Evolutionary conservation across 1,140 invertebrate genomes (phyloP).

Genomic region (Platorchestia sp.): DNA sequence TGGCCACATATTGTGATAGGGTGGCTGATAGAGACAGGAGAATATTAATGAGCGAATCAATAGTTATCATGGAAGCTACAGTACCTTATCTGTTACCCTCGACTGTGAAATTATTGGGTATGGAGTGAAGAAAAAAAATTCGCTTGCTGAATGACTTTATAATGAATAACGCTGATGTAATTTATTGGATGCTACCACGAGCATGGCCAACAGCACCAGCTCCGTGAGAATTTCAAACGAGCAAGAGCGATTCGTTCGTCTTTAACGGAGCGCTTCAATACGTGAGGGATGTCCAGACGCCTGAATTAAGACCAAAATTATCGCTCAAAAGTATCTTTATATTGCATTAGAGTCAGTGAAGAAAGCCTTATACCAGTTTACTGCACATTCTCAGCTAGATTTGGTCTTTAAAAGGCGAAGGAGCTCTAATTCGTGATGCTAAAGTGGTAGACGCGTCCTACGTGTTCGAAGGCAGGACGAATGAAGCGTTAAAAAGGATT

Average conservation of each 20-base stretch:
- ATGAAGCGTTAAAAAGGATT: not conserved
- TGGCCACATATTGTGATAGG: not conserved
- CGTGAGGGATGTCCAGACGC: not conserved
- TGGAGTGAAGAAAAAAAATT: not conserved
- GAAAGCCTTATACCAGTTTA: not conserved
- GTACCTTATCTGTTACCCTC: not conserved
- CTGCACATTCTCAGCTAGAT: not conserved
- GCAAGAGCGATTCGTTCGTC: not conserved
- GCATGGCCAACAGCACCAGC: not conserved
- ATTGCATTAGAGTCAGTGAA: not conserved
- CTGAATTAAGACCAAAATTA: slow-evolving; percentile 37
- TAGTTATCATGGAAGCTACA: not conserved
- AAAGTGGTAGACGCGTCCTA: not conserved
- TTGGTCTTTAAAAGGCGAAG: not conserved
- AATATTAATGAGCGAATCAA: not conserved
- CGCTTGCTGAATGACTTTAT: not conserved
- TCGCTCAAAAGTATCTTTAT: not conserved
- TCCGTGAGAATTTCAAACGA: not conserved
- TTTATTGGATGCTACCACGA: not conserved
- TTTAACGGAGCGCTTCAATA: not conserved
- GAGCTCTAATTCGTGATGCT: not conserved
- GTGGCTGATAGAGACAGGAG: not conserved
- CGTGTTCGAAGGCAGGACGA: not conserved
- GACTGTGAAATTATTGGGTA: not conserved
- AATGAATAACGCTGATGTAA: not conserved